Base-by-base conservation (phyloP, 2,797 vertebrate genomes). In the Chelon labrosus region DNA sequence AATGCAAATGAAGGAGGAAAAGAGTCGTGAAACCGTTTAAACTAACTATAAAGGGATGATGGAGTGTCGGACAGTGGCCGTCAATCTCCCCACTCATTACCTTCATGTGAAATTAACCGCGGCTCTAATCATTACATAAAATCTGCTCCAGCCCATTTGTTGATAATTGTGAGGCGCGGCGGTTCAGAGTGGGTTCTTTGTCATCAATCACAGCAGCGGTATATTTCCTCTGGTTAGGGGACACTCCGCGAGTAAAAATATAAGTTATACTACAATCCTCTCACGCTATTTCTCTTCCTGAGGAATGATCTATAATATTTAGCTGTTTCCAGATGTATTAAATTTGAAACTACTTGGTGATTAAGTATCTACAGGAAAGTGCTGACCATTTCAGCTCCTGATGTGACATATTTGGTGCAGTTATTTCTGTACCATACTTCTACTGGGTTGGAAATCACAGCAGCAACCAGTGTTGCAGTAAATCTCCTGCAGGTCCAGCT, bases 41-140 rank as follows among this genome's bases (percentile, higher is more conserved):
- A 88, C 82, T 58, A 85, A 90, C 94, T 77, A 95, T 95, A 94
- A 95, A 95, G 88, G 74, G 75, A 74, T 93, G 93, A 95, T 93
- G 88, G 89, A 95, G 90, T 90, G 91, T 68, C 69, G 53, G 85
- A 87, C 83, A 78, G 85, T 86, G 88, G 89, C 90, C 93, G 90
- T 94, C 93, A 92, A 94, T 95, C 94, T 93, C 91, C 70, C 75
- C 84, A 75, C 94, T 94, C 93, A 93, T 94, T 94, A 95, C 92
- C 87, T 88, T 91, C 88, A 83, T 88, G 87, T 85, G 84, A 91
- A 93, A 95, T 94, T 94, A 94, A 94, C 89, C 88, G 90, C 88
- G 61, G 91, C 84, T 91, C 89, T 88, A 93, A 94, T 94, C 93
- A 93, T 93, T 93, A 93, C 86, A 92, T 90, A 89, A 91, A 94